Percentiles rank a stretch among this genome's conserved stretches.
These are phyloP conservation scores for Eurytoma adleriae DNA, from an alignment of 2,888 invertebrate genomes.

Conservation along the genomic window DNA sequence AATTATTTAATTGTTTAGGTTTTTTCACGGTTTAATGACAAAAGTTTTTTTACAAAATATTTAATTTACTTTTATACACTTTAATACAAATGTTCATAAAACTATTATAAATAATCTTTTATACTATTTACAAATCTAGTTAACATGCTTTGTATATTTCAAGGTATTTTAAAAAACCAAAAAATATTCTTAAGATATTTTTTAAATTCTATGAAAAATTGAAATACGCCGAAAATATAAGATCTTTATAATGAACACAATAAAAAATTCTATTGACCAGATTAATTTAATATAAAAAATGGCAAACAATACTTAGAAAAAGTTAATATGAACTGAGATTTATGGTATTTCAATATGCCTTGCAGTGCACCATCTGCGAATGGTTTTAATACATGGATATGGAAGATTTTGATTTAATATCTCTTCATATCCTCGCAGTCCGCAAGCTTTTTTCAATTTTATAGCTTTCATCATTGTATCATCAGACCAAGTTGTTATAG, in stretches of 20 bases:
- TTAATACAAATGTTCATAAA: conserved; percentile 4
- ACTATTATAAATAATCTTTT: not conserved
- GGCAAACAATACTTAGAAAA: conserved; percentile 2
- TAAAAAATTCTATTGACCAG: not conserved
- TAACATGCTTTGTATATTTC: not conserved
- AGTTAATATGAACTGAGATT: conserved; percentile 9
- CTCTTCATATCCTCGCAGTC: conserved; percentile 52
- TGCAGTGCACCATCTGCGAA: conserved; percentile 47
- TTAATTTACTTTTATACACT: conserved; percentile 8
- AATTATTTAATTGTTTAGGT: too few relatives aligned
- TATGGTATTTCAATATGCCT: conserved; percentile 48
- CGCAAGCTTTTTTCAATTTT: conserved; percentile 50
- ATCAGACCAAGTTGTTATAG: conserved; percentile 49
- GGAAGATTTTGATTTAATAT: conserved; percentile 51
- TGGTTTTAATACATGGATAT: conserved; percentile 47
- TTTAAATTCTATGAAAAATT: too few relatives aligned
- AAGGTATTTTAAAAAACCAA: not conserved
- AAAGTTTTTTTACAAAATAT: not conserved
- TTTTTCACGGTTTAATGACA: too few relatives aligned
- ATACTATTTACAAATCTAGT: not conserved
- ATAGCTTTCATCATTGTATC: conserved; percentile 54
- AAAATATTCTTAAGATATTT: too few relatives aligned
- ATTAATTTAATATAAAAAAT: not conserved
- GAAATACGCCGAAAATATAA: too few relatives aligned
- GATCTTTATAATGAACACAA: not conserved